Base-by-base conservation (phyloP, 2,113 vertebrate species). In the Manacus vitellinus region DNA sequence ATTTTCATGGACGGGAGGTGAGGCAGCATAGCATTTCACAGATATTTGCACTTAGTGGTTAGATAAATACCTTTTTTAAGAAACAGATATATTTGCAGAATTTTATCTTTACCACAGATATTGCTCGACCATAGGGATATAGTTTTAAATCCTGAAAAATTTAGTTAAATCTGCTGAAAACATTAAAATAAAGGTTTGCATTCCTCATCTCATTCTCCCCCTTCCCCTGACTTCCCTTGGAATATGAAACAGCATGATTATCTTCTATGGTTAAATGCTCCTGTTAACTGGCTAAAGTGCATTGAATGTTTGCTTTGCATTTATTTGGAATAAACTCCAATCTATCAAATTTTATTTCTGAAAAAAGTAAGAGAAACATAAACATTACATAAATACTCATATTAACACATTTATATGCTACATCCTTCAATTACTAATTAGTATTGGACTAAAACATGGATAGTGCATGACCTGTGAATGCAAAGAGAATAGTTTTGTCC, bases 271-370 rank as follows among this genome's bases (percentile, higher is more conserved):
- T 96, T 95, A 92, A 95, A 91, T 81, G 16, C 85, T 95, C 28
- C 52, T 91, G 90, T 97, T 96, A 97, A 96, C 96, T 97, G 90
- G 67, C 66, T 91, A 25, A 93, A 93, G 72, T 89, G 28, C 21
- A 86, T 78, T 87, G 75, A 88, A 73, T 73, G 52, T 94, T 85
- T 89, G 65, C 47, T 97, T 96, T 94, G 65, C 65, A 94, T 97
- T 94, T 97, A 97, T 94, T 91, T 86, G 46, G 61, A 95, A 92
- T 95, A 96, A 97, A 96, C 14, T 97, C 77, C 49, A 80, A 87
- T 92, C 61, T 79, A 77, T 51, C 80, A 82, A 67, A 66, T 94
- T 46, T 78, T 79, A 93, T 30, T 93, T 87, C 41, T 92, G 28
- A 47, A 88, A 91, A 95, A 95, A 88, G 49, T 74, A 77, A 88